A percentile compares a stretch with the other conserved stretches of the same genome.
Conservation (phyloP, 2,113 vertebrate genomes). For the Paramisgurnus dabryanus region DNA sequence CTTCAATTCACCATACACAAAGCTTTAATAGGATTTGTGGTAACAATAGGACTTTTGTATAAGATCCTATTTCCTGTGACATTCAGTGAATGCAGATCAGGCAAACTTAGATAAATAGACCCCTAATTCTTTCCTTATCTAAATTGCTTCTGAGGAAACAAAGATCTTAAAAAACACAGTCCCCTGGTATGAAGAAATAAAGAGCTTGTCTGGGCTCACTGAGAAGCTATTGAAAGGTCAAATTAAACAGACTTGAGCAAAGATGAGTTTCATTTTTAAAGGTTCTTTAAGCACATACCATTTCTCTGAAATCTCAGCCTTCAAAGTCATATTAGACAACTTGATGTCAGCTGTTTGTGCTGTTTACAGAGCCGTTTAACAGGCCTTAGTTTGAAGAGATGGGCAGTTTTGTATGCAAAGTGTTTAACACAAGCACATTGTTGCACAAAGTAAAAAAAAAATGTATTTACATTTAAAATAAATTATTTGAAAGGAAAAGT, state of each 20-base stretch:
- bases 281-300: neutral
- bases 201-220: neutral
- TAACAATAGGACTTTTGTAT: constrained; percentile 5
- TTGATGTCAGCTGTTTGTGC: too few relatives aligned
- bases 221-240: constrained; percentile 27
- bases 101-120: neutral
- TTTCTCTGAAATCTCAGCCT: too few relatives aligned
- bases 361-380: too few relatives aligned
- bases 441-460: too few relatives aligned
- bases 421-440: too few relatives aligned
- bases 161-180: neutral
- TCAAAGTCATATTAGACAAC: too few relatives aligned
- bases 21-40: constrained; percentile 13
- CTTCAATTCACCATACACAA: constrained; percentile 19
- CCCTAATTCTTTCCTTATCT: neutral
- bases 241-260: neutral
- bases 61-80: neutral
- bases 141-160: neutral
- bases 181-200: neutral
- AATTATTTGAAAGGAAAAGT: too few relatives aligned
- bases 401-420: too few relatives aligned
- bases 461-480: too few relatives aligned
- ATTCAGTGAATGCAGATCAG: constrained; percentile 11
- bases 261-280: constrained; percentile 6
- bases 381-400: too few relatives aligned